Evolutionary conservation across 2,797 vertebrate genomes (phyloP), one percentile per base, ranked within the genome.

Genomic region (Rhinichthys osculus): DNA sequence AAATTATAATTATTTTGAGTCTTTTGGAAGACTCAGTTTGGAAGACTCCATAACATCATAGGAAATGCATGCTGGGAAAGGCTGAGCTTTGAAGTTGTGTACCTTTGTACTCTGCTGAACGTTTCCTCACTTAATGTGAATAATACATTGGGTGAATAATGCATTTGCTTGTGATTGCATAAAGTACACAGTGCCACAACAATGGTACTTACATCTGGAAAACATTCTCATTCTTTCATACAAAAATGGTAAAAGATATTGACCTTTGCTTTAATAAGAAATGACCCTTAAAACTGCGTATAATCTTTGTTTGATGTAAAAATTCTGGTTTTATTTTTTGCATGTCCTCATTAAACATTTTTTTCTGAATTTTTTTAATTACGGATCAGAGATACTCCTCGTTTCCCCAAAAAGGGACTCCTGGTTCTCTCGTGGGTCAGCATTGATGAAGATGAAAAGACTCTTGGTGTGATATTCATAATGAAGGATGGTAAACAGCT

Each of bases 111-210:
- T 85, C 52, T 47, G 62, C 78, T n/a, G 79, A 85, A 70, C 30
- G 35, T 82, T 59, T 82, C 77, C 81, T 84, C 87, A 84, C 72
- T 82, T 81, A 82, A 88, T 66, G 78, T 87, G 87, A 90, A 88
- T 90, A 88, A 90, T 90, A 67, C 83, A 90, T 88, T 88, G 78
- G 85, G 86, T 90, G 74, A 90, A 90, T 89, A 89, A 90, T 87
- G 78, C 74, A 90, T 87, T 86, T 82, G 86, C 84, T 84, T 84
- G 54, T 86, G 86, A 88, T 87, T 89, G 64, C 84, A 78, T 80
- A 84, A 73, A 85, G 74, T 83, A 86, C 81, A 62, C 80, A 33
- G 69, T 33, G 83, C 66, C 11, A 38, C 33, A 84, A 73, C 74
- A 59, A 57, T 42, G 77, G 23, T 82, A 30, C n/a, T 47, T 50